Conservation (phyloP, 1,140 invertebrate genomes). For the Trachelipus rathkii region DNA sequence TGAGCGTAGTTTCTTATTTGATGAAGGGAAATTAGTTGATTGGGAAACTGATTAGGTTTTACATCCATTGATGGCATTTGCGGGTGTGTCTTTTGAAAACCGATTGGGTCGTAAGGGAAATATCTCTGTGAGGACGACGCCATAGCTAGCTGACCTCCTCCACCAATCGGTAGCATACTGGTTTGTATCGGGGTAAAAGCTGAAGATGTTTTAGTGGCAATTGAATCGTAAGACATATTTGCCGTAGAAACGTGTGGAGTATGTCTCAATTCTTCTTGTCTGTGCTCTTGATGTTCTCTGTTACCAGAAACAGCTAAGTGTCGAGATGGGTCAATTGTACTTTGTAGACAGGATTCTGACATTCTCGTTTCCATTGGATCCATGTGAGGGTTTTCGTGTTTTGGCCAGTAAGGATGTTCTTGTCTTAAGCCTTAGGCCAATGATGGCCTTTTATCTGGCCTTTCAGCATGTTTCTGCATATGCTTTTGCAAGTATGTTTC, state of each 20-base stretch:
- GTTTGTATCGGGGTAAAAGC: constrained; percentile 86
- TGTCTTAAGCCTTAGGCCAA: constrained; percentile 58
- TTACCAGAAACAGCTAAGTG: constrained; percentile 40
- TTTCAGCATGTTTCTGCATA: constrained; percentile 95
- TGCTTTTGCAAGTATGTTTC: constrained; percentile 98
- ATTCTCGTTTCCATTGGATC: constrained; percentile 43
- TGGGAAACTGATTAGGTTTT: constrained; percentile 71
- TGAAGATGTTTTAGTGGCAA: constrained; percentile 60
- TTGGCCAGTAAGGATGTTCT: constrained; percentile 71
- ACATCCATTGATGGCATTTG: constrained; percentile 50
- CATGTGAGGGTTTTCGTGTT: constrained; percentile 43
- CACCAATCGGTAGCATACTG: constrained; percentile 56
- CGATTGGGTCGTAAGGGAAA: constrained; percentile 84
- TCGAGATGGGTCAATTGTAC: constrained; percentile 42
- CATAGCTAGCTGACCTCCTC: constrained; percentile 48
- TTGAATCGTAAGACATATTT: constrained; percentile 52
- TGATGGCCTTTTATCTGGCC: constrained; percentile 81
- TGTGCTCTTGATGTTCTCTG: constrained; percentile 50
- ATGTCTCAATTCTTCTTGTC: constrained; percentile 49
- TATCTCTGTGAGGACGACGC: constrained; percentile 57
- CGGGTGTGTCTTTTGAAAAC: constrained; percentile 62
- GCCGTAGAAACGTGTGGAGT: constrained; percentile 50
- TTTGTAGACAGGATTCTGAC: constrained; percentile 38
- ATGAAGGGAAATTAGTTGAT: constrained; percentile 90
- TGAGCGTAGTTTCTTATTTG: constrained; percentile 95